Evolutionary conservation across 2,888 invertebrate species (phyloP), one percentile per base, ranked within the genome.

Genomic region (Sclerodermus sp.): DNA sequence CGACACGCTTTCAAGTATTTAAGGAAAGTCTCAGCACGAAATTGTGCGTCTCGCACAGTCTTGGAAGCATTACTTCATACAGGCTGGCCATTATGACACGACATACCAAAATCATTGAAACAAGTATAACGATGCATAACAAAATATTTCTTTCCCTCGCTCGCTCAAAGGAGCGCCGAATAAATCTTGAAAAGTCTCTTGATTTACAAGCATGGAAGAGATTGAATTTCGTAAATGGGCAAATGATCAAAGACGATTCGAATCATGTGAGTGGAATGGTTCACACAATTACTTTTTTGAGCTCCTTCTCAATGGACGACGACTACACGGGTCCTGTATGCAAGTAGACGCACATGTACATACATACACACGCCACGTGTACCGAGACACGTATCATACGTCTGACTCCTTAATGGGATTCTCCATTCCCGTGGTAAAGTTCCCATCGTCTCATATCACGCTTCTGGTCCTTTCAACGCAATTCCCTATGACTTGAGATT

Each of bases 351-450:
- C 16, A 13, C 39, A 34, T 15, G 17, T 17, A 52, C 23, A 23
- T 37, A 30, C 42, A 16, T 43, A 30, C 16, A 39, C 10, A 23
- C 6, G 16, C 13, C 3, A 31, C 31, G 30, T 48, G 18, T 29
- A 37, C 46, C 43, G 16, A 13, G 17, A 8, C 48, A 39, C 14
- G 17, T 23, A 38, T 51, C 56, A 23, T 54, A 54, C 61, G 52
- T 63, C 55, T 51, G 60, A 55, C 60, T 55, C 58, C 49, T 55
- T 60, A 67, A 68, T 66, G 57, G 59, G 66, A 66, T 65, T 64
- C 63, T 66, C 55, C 58, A 69, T 67, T 68, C 66, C 68, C 74
- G 71, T 74, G 74, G 74, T 73, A 74, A 74, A 74, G 71, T 74
- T 74, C 74, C 64, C 74, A 74, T 70, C 62, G 57, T 49, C 54